Percentiles rank a stretch among this genome's conserved stretches.
phyloP scores from a whole-genome alignment of 2,888 invertebrate species.

The Drosophila kokeensis region DNA sequence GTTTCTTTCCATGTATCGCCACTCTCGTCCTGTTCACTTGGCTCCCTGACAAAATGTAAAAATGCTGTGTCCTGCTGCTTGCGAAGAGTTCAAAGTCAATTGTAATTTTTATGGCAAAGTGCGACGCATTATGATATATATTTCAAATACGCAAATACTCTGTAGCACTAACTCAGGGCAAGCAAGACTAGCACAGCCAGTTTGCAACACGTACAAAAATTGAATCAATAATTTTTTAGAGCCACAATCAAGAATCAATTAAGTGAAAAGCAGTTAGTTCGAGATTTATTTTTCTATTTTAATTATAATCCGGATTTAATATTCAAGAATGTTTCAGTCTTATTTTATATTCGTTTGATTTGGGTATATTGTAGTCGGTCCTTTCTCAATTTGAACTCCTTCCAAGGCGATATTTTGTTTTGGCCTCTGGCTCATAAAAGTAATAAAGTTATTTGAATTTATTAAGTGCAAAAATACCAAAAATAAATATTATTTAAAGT shows the following conservation, averaged over 20 bases:
- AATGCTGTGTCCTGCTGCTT: conserved; percentile 67
- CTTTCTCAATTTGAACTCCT: not conserved
- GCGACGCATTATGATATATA: conserved; percentile 70
- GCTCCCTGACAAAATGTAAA: conserved; percentile 68
- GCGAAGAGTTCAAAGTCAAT: conserved; percentile 74
- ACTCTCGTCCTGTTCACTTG: conserved; percentile 64
- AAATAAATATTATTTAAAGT: not conserved
- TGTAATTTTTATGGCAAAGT: conserved; percentile 76
- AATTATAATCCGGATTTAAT: not conserved
- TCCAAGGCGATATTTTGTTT: conserved; percentile 15
- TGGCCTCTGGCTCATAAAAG: conserved; percentile 40
- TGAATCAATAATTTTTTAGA: not conserved
- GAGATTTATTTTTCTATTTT: rapidly evolving
- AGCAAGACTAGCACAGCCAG: not conserved
- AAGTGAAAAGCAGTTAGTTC: not conserved
- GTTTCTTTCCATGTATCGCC: conserved; percentile 72
- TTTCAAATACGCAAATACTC: conserved; percentile 28
- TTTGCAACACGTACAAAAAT: not conserved
- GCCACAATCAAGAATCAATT: not conserved
- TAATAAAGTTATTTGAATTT: conserved; percentile 45
- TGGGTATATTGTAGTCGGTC: conserved; percentile 26
- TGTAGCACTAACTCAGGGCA: not conserved
- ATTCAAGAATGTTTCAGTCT: not conserved
- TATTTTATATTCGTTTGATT: not conserved
- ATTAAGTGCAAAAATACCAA: conserved; percentile 16